Base-by-base conservation (phyloP, 2,797 vertebrate species). In the Amblyraja radiata region DNA sequence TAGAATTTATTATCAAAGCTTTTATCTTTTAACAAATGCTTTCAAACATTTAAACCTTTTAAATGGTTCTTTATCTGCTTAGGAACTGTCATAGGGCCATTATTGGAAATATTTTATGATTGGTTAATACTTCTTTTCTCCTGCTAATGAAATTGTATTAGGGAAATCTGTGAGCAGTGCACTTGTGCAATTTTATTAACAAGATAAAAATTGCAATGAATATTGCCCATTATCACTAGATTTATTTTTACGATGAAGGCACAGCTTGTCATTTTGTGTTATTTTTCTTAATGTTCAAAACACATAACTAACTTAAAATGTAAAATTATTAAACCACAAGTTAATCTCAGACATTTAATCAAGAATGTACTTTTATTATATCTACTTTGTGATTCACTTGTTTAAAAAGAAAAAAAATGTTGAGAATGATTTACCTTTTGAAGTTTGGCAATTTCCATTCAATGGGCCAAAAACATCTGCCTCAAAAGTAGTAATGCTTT, bases 1-100 rank as follows among this genome's bases (percentile, higher is more conserved):
- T 61, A 13, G 54, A 6, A 61, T 84, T 84, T 61, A 84, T 25
- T 58, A 61, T n/a, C 81, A 61, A 28, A 25, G 23, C 54, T 58
- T 58, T 54, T 83, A 28, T 83, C 46, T 54, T 4, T 68, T 83
- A 58, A 54, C 16, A 58, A 83, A 23, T 83, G 80, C 46, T 83
- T 83, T 83, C n/a, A 28, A 25, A 61, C 81, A 84, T 84, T 61
- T 28, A 84, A 61, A 84, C 81, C 81, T 28, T 23, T 84, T 84
- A 84, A 84, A 3, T 61, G 81, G 81, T 13, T 84, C 23, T 61
- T 84, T 84, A 84, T 61, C 81, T n/a, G 46, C 23, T 84, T 28
- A 23, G 25, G 81, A 28, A 16, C 54, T 58, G 25, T 84, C n/a
- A 84, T 58, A 84, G 54, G 25, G 81, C 61, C 81, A 84, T 84